Conservation (phyloP, 2,888 invertebrate species). For the Rotaria socialis region DNA sequence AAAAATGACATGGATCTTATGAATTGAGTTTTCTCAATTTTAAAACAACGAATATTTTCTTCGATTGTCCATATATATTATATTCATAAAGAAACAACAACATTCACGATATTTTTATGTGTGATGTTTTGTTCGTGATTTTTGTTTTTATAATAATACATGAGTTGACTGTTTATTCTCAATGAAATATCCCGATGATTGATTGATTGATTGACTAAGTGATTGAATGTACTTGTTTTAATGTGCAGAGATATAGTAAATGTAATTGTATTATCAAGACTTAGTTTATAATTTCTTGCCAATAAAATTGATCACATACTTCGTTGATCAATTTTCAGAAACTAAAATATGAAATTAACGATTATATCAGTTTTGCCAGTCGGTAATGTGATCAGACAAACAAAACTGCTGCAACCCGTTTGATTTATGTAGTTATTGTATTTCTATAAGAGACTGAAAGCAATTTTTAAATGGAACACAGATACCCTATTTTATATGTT, state of each 20-base stretch:
- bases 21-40: background rate
- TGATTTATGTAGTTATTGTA: no score
- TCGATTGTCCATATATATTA: background rate
- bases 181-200: slow-evolving; percentile 11
- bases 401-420: no score
- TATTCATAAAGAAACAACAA: background rate
- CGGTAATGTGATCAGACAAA: no score
- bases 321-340: background rate
- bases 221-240: background rate
- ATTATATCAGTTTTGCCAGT: no score
- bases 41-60: background rate
- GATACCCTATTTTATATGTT: no score
- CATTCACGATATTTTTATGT: background rate
- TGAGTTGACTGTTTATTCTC: background rate
- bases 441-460: no score
- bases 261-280: background rate
- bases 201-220: background rate
- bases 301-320: background rate
- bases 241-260: background rate
- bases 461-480: no score
- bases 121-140: slow-evolving; percentile 13
- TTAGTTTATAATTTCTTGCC: background rate
- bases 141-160: background rate
- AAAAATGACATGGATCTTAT: background rate
- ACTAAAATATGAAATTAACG: background rate